These are phyloP conservation scores for Phrynosoma blainvillii DNA, from an alignment of 2,113 vertebrate species.

Conservation along the genomic window DNA sequence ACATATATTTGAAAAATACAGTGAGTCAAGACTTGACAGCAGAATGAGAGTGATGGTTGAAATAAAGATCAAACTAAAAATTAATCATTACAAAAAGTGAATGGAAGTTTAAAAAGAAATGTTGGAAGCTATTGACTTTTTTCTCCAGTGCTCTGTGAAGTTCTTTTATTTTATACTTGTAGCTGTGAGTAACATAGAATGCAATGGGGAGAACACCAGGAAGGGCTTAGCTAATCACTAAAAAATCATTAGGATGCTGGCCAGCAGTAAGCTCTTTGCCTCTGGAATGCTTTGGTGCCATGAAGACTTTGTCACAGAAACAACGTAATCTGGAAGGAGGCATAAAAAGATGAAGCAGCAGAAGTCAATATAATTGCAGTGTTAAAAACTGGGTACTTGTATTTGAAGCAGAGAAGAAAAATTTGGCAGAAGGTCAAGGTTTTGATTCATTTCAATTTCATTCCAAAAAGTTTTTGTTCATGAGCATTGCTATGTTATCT, in stretches of 20 bases:
- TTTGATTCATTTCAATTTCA: neutral
- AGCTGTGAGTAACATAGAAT: neutral
- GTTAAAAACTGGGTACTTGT: neutral
- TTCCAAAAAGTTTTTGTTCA: neutral
- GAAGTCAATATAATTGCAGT: neutral
- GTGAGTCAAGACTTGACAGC: too few relatives aligned
- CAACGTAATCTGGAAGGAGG: neutral
- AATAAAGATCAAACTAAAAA: too few relatives aligned
- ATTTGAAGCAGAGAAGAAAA: conserved; percentile 3
- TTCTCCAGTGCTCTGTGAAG: neutral
- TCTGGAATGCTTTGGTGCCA: conserved; percentile 25
- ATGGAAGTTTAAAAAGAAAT: neutral
- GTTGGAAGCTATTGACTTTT: neutral
- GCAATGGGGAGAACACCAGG: neutral
- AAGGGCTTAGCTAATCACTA: conserved; percentile 8
- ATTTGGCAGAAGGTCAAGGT: neutral
- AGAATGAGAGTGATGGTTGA: too few relatives aligned
- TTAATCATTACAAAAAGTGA: too few relatives aligned
- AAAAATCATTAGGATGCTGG: conserved; percentile 4
- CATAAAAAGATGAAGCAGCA: neutral
- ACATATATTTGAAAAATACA: too few relatives aligned
- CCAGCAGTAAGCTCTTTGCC: neutral
- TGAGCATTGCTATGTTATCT: too few relatives aligned
- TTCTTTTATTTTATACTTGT: neutral
- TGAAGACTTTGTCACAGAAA: conserved; percentile 30